Evolutionary conservation across 2,113 vertebrate genomes (phyloP).

Genomic region (Oryctolagus cuniculus): mOryCun1.1 NC_091447.1:14282501-14283000

Average conservation of each 20-base stretch:
- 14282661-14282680: not conserved
- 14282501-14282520: not conserved
- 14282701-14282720: not conserved
- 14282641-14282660: not conserved
- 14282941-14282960: slow-evolving; percentile 46
- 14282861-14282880: not conserved
- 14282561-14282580: not conserved
- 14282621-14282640: not conserved
- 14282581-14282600: not conserved
- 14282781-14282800: too few species aligned
- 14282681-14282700: not conserved
- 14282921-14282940: slow-evolving; percentile 23
- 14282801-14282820: not conserved
- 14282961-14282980: slow-evolving; percentile 61
- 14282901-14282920: slow-evolving; percentile 32
- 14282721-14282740: not conserved
- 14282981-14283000: not conserved
- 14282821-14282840: too few species aligned
- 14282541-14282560: not conserved
- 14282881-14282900: not conserved
- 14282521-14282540: not conserved
- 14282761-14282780: not conserved
- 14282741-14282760: not conserved
- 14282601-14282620: not conserved
- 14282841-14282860: not conserved